Percentiles rank a stretch among this genome's conserved stretches.
These are phyloP conservation scores for Brachyhypopomus occidentalis DNA, from an alignment of 2,113 vertebrate genomes.

Conservation along the genomic window DNA sequence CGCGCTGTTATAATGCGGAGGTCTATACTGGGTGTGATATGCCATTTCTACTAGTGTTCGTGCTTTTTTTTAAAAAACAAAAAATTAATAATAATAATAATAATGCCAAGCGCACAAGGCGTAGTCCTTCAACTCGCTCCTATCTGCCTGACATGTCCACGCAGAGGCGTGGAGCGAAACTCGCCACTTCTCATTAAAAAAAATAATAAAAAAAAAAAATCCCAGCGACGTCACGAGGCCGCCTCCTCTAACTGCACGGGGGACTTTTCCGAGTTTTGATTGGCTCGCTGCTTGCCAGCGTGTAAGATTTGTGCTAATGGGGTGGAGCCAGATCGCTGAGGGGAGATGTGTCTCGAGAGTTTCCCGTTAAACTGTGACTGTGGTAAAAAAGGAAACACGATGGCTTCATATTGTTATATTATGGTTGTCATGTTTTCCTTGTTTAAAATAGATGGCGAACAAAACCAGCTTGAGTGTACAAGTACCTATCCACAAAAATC, in stretches of 20 bases:
- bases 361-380: background rate
- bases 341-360: background rate
- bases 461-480: too few species aligned
- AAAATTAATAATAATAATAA: background rate
- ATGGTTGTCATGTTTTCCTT: too few species aligned
- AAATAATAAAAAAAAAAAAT: background rate
- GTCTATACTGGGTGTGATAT: slow-evolving; percentile 77
- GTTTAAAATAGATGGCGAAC: too few species aligned
- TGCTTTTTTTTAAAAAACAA: slow-evolving; percentile 21
- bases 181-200: slow-evolving; percentile 52
- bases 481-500: too few species aligned
- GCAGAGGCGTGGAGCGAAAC: slow-evolving; percentile 68
- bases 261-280: slow-evolving; percentile 34
- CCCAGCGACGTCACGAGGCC: slow-evolving; percentile 57
- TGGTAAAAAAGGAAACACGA: too few species aligned
- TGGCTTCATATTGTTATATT: too few species aligned
- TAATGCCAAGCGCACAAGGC: slow-evolving; percentile 6
- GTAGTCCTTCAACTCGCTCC: slow-evolving; percentile 43
- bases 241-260: slow-evolving; percentile 26
- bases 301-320: slow-evolving; percentile 53
- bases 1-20: slow-evolving; percentile 57
- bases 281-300: slow-evolving; percentile 40
- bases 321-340: slow-evolving; percentile 36
- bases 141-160: slow-evolving; percentile 59
- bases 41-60: slow-evolving; percentile 68